Base-by-base conservation (phyloP, 2,888 invertebrate genomes). In the Oeneis ivallda region DNA sequence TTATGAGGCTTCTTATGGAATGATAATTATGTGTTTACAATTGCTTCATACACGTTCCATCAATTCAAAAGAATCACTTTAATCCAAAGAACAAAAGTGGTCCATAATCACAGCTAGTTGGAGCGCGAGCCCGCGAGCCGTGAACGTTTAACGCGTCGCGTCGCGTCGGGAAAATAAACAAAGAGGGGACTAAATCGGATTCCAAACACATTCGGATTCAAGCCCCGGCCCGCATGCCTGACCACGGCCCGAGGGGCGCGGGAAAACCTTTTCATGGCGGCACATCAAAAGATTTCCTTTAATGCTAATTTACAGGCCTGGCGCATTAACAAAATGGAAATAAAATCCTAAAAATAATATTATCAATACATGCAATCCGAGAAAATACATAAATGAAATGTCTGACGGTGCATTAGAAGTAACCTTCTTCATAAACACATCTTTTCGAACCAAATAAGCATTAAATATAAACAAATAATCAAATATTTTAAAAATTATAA, bases 221-320 rank as follows among this genome's bases (percentile, higher is more conserved):
- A 13, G 11, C 49, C 4, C 26, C 49, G 49, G 8, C 49, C 49
- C 49, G 49, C 26, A 49, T 3, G 49, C 49, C 49, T 11, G 11
- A 47, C 45, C 45, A 17, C 49, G 49, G 5, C 7, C 15, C 15
- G 15, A 17, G 45, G 15, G 15, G 15, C 45, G 45, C 58, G 58
- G 53, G 49, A 45, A 64, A 49, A 69, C 58, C 61, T 57, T 66
- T 64, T 69, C 43, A 52, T 34, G 17, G 64, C 37, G 50, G 7
- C 8, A 45, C n/a, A 68, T 65, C 57, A 54, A 58, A 62, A 34
- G 50, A 15, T 59, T 53, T 64, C 61, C 58, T 45, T 53, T 62
- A 8, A 10, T 34, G 52, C 26, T 26, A 19, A 19, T 19, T 19
- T 63, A 47, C 17, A 47, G 2, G 15, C 45, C 45, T 15, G 15